Conservation (phyloP, 2,113 vertebrate genomes). For the Periophthalmus modestus region DNA sequence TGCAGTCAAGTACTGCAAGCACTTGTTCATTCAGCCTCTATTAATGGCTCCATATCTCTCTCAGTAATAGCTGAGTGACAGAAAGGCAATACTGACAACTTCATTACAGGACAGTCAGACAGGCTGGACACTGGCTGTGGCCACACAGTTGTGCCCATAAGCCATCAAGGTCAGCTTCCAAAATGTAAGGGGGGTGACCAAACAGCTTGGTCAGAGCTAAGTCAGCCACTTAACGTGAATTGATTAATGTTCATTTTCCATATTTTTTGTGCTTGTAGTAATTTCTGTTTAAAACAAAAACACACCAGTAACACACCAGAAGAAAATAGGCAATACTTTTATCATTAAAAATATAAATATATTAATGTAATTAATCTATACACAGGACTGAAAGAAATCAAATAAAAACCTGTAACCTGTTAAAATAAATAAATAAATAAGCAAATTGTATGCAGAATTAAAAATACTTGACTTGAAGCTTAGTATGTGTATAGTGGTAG, state of each 20-base stretch:
- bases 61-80: conserved; percentile 87
- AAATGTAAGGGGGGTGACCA: conserved; percentile 72
- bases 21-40: conserved; percentile 54
- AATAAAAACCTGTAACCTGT: neutral
- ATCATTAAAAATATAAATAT: neutral
- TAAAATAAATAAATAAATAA: no score
- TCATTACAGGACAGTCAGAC: conserved; percentile 87
- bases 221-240: conserved; percentile 62
- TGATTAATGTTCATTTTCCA: conserved; percentile 68
- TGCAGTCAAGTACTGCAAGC: neutral
- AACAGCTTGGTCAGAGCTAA: conserved; percentile 52
- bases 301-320: no score
- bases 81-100: conserved; percentile 96
- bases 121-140: conserved; percentile 79
- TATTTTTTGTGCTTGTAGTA: neutral
- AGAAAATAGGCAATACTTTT: neutral
- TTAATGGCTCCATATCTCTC: conserved; percentile 74
- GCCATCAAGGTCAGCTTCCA: conserved; percentile 85
- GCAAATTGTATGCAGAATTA: neutral
- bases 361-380: conserved; percentile 35
- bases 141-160: conserved; percentile 75
- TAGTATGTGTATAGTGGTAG: neutral
- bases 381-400: conserved; percentile 30
- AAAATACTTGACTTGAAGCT: neutral
- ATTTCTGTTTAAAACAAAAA: neutral